Percentiles rank a stretch among this genome's conserved stretches.
These are phyloP conservation scores for Aphelenchoides fujianensis DNA, from an alignment of 1,140 invertebrate species.

Conservation along the genomic window DNA sequence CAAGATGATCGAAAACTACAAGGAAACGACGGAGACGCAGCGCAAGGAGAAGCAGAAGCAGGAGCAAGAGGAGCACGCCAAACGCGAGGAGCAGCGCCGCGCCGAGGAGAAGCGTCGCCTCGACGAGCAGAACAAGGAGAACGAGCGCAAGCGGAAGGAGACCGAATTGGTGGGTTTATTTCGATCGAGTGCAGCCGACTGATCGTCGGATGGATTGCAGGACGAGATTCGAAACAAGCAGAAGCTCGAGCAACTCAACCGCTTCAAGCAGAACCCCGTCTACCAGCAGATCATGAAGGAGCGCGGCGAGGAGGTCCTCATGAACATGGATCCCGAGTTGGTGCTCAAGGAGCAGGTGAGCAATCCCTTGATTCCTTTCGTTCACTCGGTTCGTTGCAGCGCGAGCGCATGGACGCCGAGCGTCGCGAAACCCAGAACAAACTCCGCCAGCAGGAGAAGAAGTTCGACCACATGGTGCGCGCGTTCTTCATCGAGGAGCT, in stretches of 20 bases:
- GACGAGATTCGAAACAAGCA: conserved; percentile 39
- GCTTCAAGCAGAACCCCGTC: conserved; percentile 41
- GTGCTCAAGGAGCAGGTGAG: conserved; percentile 54
- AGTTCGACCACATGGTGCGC: conserved; percentile 58
- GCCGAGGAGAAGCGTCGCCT: conserved; percentile 57
- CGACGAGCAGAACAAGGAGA: conserved; percentile 56
- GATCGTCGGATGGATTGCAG: conserved; percentile 4
- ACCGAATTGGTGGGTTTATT: conserved; percentile 47
- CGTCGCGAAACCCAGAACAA: conserved; percentile 46
- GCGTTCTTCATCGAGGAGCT: conserved; percentile 61
- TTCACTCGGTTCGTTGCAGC: conserved; percentile 27
- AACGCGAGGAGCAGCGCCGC: conserved; percentile 53
- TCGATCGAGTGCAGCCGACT: background rate
- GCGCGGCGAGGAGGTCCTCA: conserved; percentile 50
- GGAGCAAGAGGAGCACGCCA: conserved; percentile 43
- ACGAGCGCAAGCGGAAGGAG: conserved; percentile 44
- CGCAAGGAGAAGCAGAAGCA: conserved; percentile 47
- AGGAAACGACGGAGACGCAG: conserved; percentile 52
- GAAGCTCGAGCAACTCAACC: conserved; percentile 26
- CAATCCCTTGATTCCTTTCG: conserved; percentile 32
- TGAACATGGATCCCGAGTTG: conserved; percentile 56
- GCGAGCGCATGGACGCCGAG: conserved; percentile 50
- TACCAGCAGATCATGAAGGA: conserved; percentile 58
- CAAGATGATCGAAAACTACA: conserved; percentile 57
- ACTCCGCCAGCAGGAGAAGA: conserved; percentile 60